These are phyloP conservation scores for Ethmia dodecea DNA, from an alignment of 2,888 invertebrate species.

Conservation along the genomic window DNA sequence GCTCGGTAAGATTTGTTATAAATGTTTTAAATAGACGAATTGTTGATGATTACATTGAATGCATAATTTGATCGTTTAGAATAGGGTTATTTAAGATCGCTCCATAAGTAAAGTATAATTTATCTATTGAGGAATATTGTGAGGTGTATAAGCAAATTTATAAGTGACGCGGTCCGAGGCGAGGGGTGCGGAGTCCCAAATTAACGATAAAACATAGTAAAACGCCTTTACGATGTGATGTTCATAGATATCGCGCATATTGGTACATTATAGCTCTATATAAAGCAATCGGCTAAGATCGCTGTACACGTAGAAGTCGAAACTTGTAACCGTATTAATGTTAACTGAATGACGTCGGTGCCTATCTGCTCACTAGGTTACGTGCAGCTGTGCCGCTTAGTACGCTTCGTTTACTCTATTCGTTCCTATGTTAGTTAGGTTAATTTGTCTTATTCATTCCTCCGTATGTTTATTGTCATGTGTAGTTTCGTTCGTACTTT, in stretches of 20 bases:
- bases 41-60: conserved; percentile 65
- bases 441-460: conserved; percentile 70
- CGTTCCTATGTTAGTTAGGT: conserved; percentile 72
- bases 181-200: conserved; percentile 66
- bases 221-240: conserved; percentile 69
- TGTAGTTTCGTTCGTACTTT: conserved; percentile 38
- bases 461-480: conserved; percentile 29
- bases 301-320: conserved; percentile 54
- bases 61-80: conserved; percentile 75
- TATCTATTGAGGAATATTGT: conserved; percentile 67
- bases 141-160: conserved; percentile 62
- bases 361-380: conserved; percentile 63
- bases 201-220: conserved; percentile 60
- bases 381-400: conserved; percentile 33
- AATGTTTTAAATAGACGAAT: conserved; percentile 69
- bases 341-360: conserved; percentile 53
- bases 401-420: conserved; percentile 46
- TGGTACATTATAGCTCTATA: conserved; percentile 66
- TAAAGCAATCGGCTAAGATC: conserved; percentile 60
- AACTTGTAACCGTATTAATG: conserved; percentile 57
- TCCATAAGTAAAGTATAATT: conserved; percentile 75
- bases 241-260: conserved; percentile 65
- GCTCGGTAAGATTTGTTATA: conserved; percentile 59
- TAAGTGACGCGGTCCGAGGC: conserved; percentile 62
- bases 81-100: conserved; percentile 77